These are phyloP conservation scores for Anguilla pacifica DNA, from an alignment of 2,797 vertebrate species.

Conservation along the genomic window DNA sequence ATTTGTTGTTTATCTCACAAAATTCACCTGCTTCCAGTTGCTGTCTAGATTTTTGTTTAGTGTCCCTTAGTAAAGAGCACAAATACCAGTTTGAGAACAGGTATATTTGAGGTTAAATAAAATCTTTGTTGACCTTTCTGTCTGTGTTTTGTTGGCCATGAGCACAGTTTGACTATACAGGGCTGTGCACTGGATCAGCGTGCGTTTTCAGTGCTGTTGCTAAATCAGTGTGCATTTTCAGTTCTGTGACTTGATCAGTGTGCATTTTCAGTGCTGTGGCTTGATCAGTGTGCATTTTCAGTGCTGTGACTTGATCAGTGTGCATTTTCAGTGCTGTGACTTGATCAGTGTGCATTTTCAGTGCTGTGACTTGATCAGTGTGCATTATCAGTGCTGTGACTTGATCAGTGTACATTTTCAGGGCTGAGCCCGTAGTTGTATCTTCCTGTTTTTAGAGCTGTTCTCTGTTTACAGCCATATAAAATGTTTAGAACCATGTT, in stretches of 20 bases:
- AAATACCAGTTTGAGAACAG: not conserved
- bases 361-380: not conserved
- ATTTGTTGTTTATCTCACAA: not conserved
- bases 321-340: not conserved
- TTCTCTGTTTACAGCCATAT: not conserved
- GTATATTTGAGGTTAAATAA: not conserved
- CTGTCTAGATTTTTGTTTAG: not conserved
- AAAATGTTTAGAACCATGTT: not conserved
- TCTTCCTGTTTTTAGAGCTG: not conserved
- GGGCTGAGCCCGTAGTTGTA: not conserved
- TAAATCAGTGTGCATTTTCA: not conserved
- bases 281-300: too few relatives aligned
- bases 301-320: not conserved
- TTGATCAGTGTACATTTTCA: not conserved
- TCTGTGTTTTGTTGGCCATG: not conserved
- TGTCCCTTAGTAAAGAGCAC: not conserved
- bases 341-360: not conserved
- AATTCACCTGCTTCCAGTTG: not conserved
- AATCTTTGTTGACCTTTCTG: not conserved
- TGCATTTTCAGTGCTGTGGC: not conserved
- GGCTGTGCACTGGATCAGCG: not conserved
- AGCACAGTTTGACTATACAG: not conserved
- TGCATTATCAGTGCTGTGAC: not conserved
- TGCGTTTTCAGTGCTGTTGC: not conserved
- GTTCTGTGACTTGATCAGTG: not conserved